Evolutionary conservation across 2,113 vertebrate species (phyloP), one percentile per base, ranked within the genome.

Genomic region (Paracanthobrama guichenoti): DNA sequence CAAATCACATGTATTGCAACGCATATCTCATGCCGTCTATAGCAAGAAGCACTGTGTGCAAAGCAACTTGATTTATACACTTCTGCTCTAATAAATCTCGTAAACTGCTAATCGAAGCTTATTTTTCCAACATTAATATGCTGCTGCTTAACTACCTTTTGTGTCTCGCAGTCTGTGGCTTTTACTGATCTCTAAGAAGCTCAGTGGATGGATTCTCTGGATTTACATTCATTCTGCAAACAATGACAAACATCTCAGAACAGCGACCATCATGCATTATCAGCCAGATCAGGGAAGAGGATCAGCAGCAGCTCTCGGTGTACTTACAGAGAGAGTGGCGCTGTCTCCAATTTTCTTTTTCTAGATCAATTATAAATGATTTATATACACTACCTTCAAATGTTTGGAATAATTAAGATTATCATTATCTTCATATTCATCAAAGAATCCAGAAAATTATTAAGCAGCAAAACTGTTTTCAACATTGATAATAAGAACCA

Each of bases 161-260:
- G 88, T 75, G 86, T 84, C 62, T 87, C 81, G 83, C 60, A 76
- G 86, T 88, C 88, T 87, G 39, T 86, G 85, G 85, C 81, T 89
- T 89, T 89, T 86, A 76, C 79, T 67, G 79, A 53, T 84, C 89
- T 89, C 81, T 84, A 84, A 85, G 79, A 87, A 85, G 90, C 92
- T 91, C 59, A 90, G 74, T 86, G 87, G 84, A 91, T 86, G 90
- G 91, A 93, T 93, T 78, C 72, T 84, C 83, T 85, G 88, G 85
- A 91, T 90, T 92, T 92, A 91, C 91, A 91, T 92, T 92, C 92
- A 91, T 91, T 91, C 88, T 8, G 89, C 90, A 93, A 94, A 94
- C 92, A 93, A 94, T 92, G 89, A 87, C 89, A 92, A 92, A 91
- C 88, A 88, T 90, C 83, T 69, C 18, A 88, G 92, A 92, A 93